phyloP scores from a whole-genome alignment of 2,888 invertebrate genomes.

The Helleia helle region DNA sequence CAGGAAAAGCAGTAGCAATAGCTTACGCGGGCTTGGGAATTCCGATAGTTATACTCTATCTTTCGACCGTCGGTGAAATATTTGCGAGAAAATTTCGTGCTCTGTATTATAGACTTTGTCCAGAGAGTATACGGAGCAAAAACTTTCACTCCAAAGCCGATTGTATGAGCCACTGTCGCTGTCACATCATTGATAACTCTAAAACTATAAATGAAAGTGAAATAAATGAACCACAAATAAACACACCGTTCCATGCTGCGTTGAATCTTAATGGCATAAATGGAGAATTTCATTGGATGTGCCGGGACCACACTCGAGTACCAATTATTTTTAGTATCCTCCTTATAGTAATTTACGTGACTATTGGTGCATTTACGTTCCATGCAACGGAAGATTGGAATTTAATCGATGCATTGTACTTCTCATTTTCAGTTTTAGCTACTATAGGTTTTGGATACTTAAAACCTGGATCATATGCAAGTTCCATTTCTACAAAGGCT shows the following conservation, averaged over 20 bases:
- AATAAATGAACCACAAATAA: conserved; percentile 22
- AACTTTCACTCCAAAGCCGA: conserved; percentile 37
- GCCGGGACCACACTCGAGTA: conserved; percentile 80
- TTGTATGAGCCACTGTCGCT: conserved; percentile 30
- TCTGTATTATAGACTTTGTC: conserved; percentile 75
- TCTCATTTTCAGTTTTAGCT: conserved; percentile 85
- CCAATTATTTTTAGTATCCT: conserved; percentile 90
- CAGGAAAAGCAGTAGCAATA: conserved; percentile 87
- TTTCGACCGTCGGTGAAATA: conserved; percentile 90
- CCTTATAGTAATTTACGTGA: conserved; percentile 89
- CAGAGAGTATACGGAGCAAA: conserved; percentile 32
- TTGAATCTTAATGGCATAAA: conserved; percentile 52
- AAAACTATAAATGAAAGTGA: neutral
- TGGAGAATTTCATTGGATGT: conserved; percentile 53
- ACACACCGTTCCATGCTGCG: conserved; percentile 61
- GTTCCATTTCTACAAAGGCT: conserved; percentile 51
- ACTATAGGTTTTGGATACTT: conserved; percentile 90
- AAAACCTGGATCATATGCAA: conserved; percentile 69
- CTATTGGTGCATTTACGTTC: conserved; percentile 92
- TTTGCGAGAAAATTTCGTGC: conserved; percentile 85
- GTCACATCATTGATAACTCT: conserved; percentile 11
- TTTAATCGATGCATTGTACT: conserved; percentile 88
- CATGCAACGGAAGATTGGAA: conserved; percentile 94
- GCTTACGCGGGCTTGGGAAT: conserved; percentile 90
- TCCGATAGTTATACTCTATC: conserved; percentile 89